phyloP scores from a whole-genome alignment of 2,888 invertebrate species.

The Furcula furcula region DNA sequence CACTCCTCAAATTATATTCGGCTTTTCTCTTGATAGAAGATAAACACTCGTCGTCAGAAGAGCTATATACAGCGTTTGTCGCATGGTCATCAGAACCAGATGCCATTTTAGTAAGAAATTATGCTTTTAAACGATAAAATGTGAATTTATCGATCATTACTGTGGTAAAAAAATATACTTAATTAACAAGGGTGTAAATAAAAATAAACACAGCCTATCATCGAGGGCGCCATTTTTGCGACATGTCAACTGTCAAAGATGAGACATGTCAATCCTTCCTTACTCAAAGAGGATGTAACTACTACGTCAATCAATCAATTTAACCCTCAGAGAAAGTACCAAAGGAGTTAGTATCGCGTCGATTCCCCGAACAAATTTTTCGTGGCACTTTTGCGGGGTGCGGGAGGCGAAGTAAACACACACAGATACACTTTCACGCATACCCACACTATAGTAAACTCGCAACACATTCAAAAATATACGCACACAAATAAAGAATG shows the following conservation, averaged over 20 bases:
- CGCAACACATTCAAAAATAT: no score
- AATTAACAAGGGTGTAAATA: constrained; percentile 25
- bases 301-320: no score
- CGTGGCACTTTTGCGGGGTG: no score
- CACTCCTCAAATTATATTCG: constrained; percentile 14
- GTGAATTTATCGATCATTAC: constrained; percentile 13
- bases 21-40: constrained; percentile 31
- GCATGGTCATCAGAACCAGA: constrained; percentile 16
- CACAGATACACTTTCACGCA: no score
- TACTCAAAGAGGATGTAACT: no score
- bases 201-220: constrained; percentile 32
- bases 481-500: no score
- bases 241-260: constrained; percentile 24
- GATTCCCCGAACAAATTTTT: no score
- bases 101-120: constrained; percentile 30
- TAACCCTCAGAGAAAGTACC: no score
- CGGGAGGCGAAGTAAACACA: no score
- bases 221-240: constrained; percentile 30
- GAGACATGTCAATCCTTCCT: no score
- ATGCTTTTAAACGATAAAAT: constrained; percentile 1
- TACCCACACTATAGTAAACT: no score
- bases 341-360: no score
- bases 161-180: constrained; percentile 8
- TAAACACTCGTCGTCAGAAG: constrained; percentile 39
- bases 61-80: constrained; percentile 27